Base-by-base conservation (phyloP, 2,113 vertebrate species). In the Pomatorhinus ruficollis region DNA sequence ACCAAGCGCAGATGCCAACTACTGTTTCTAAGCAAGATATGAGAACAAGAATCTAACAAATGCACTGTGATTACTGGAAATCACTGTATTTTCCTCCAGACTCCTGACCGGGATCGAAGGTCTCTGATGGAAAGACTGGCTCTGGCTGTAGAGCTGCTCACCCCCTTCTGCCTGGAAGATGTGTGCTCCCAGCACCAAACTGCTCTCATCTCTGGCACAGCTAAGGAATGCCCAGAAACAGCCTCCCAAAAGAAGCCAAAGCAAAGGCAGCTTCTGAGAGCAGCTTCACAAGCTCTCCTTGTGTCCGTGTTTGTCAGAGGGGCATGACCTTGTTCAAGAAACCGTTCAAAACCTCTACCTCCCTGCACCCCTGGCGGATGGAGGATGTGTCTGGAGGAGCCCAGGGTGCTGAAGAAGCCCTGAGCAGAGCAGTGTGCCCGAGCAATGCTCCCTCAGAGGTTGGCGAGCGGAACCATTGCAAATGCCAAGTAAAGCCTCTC, bases 381-480 rank as follows among this genome's bases (percentile, higher is more conserved):
- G 14, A 11, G 68, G 37, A 9, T 13, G 45, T n/a, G 25, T 18
- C 54, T 89, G 45, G 25, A 61, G 31, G 45, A 88, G 49, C 37
- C 25, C 40, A 39, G 33, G 63, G 22, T 1, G 17, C 45, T 61
- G 61, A 33, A 68, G 74, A 14, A 84, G 57, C 25, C 10, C 53
- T 13, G 8, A 53, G 59, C 0, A 11, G 63, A 86, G 42, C 63
- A 18, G 9, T 2, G 16, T 64, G 35, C 11, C 3, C 0, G 1
- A 74, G 45, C 4, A 2, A 21, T 11, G 65, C 42, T 72, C 72
- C n/a, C 42, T 18, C 50, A 33, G 82, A 68, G 33, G 14, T 1
- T 8, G 56, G 53, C 0, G 0, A 88, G 77, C 3, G 2, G 42
- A 93, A 64, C 27, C n/a, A 20, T 13, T 19, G 42, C 23, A 19